phyloP scores from a whole-genome alignment of 92 coral and sea anemone species.

The Porites divaricata region DNA sequence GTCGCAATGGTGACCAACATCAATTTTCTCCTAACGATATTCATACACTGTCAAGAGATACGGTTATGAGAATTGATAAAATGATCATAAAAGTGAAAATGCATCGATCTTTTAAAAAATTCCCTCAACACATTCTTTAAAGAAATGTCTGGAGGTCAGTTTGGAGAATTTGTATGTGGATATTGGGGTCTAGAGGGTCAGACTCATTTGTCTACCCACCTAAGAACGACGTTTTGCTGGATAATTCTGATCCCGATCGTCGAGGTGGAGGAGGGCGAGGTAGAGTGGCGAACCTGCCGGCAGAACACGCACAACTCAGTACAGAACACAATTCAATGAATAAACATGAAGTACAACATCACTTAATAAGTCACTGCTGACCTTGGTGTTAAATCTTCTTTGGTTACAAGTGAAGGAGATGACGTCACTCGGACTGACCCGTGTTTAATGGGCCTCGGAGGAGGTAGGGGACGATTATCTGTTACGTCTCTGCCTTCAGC shows the following conservation, averaged over 20 bases:
- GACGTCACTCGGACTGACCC: constrained; percentile 26
- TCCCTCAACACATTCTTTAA: too few relatives aligned
- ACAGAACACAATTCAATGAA: not conserved
- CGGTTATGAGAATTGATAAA: too few relatives aligned
- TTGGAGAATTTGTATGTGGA: too few relatives aligned
- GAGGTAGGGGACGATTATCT: constrained; percentile 54
- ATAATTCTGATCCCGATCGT: constrained; percentile 56
- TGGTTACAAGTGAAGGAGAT: constrained; percentile 26
- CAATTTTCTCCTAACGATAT: too few relatives aligned
- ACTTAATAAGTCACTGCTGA: not conserved
- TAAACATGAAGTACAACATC: not conserved
- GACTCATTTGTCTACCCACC: constrained; percentile 22
- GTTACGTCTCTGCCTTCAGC: constrained; percentile 19
- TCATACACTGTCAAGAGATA: too few relatives aligned
- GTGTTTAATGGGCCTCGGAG: constrained; percentile 58
- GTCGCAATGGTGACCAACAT: too few relatives aligned
- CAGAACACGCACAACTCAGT: not conserved
- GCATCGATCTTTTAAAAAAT: too few relatives aligned
- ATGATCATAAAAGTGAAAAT: too few relatives aligned
- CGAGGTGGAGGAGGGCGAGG: constrained; percentile 79
- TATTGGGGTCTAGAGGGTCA: not conserved
- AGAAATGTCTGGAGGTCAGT: too few relatives aligned
- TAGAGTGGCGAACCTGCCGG: constrained; percentile 52
- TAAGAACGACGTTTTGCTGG: constrained; percentile 8
- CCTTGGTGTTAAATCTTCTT: constrained; percentile 32